Evolutionary conservation across 2,113 vertebrate species (phyloP).

Genomic region (Panthera tigris): DNA sequence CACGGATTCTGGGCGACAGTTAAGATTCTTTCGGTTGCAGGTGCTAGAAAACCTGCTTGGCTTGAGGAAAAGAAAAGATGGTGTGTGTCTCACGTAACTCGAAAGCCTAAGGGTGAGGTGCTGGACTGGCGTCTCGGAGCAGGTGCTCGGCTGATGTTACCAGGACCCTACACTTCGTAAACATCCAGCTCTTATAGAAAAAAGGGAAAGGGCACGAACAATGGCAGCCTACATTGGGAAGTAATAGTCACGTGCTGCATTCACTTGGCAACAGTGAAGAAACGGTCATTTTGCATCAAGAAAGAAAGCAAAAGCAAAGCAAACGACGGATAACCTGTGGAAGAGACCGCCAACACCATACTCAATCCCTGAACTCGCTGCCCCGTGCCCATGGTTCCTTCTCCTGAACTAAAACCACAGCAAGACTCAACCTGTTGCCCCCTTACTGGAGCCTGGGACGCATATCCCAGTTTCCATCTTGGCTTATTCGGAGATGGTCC

Average conservation of each 20-base stretch:
- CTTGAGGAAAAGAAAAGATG: not conserved
- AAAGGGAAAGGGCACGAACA: not conserved
- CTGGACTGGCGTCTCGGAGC: not conserved
- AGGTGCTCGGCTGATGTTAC: not conserved
- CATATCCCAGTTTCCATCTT: not conserved
- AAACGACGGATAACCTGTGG: too few species aligned
- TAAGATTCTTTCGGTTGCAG: not conserved
- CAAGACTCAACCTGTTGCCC: not conserved
- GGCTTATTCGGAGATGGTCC: not conserved
- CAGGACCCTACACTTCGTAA: not conserved
- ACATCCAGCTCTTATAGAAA: not conserved
- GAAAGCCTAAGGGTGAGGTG: not conserved
- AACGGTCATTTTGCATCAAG: not conserved
- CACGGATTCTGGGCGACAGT: not conserved
- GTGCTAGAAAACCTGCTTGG: not conserved
- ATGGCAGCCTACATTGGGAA: not conserved
- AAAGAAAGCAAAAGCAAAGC: not conserved
- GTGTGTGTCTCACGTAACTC: not conserved
- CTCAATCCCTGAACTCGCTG: not conserved
- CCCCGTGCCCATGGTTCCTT: not conserved
- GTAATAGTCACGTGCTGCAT: not conserved
- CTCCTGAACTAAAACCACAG: not conserved
- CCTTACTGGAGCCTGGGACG: too few species aligned
- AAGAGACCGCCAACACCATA: not conserved
- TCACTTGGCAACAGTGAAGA: not conserved